Conservation (phyloP, 2,113 vertebrate species). For the Trichechus manatus region DNA sequence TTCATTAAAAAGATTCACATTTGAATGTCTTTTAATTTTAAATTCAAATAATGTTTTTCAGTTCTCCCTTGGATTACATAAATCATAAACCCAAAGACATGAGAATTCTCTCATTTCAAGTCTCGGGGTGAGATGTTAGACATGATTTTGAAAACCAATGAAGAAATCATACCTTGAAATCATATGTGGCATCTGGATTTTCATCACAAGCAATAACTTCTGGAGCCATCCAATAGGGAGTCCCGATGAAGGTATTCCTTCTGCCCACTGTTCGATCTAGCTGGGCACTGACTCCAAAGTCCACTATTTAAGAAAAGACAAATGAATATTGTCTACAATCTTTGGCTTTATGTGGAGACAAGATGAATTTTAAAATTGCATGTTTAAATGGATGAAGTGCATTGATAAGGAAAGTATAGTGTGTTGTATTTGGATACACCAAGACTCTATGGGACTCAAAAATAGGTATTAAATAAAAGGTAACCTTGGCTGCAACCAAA, state of each 20-base stretch:
- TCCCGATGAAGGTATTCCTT: slow-evolving; percentile 98
- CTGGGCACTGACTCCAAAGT: slow-evolving; percentile 98
- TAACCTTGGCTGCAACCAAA: neutral
- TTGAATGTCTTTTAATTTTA: slow-evolving; percentile 23
- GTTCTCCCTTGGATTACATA: neutral
- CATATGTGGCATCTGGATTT: slow-evolving; percentile 99
- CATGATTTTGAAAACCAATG: neutral
- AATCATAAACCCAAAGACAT: neutral
- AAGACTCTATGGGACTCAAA: neutral
- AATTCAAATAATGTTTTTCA: neutral
- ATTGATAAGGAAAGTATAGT: neutral
- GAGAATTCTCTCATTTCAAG: neutral
- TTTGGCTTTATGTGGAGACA: fast-evolving
- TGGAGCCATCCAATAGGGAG: slow-evolving; percentile 99
- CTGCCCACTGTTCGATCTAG: slow-evolving; percentile 97
- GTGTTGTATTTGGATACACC: neutral
- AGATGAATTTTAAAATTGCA: slow-evolving; percentile 51
- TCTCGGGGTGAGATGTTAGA: neutral
- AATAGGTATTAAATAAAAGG: neutral
- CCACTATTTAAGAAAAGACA: slow-evolving; percentile 88
- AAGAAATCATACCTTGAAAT: slow-evolving; percentile 94
- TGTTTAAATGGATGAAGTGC: neutral
- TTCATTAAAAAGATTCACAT: slow-evolving; percentile 35
- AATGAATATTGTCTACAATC: neutral
- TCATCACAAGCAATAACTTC: slow-evolving; percentile 99